Evolutionary conservation across 2,888 invertebrate genomes (phyloP).

Genomic region (Synanthedon vespiformis): DNA sequence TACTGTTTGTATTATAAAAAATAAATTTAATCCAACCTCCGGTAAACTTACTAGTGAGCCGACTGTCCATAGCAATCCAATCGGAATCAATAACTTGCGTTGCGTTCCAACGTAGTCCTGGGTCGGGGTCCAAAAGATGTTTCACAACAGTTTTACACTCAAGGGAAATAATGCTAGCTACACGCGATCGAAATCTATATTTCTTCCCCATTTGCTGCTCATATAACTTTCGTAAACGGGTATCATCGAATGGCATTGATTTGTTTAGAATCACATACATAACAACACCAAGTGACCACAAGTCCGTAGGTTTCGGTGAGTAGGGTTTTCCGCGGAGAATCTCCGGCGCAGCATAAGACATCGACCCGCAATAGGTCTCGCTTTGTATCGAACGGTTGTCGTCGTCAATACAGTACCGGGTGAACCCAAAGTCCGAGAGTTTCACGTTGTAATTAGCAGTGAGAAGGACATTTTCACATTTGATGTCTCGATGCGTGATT

Average conservation of each 20-base stretch:
- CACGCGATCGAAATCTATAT: slow-evolving; percentile 75
- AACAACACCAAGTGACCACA: slow-evolving; percentile 86
- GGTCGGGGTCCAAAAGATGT: slow-evolving; percentile 78
- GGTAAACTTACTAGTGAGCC: slow-evolving; percentile 57
- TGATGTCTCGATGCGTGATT: slow-evolving; percentile 83
- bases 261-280: slow-evolving; percentile 87
- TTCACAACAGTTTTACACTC: slow-evolving; percentile 74
- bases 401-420: slow-evolving; percentile 58
- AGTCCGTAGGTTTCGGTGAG: slow-evolving; percentile 77
- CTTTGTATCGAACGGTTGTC: slow-evolving; percentile 66
- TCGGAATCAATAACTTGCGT: slow-evolving; percentile 70
- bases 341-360: slow-evolving; percentile 90
- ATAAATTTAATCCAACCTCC: too few relatives aligned
- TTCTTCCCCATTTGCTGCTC: slow-evolving; percentile 72
- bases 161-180: slow-evolving; percentile 65
- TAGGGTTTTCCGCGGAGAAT: slow-evolving; percentile 82
- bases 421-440: slow-evolving; percentile 86
- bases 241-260: slow-evolving; percentile 86
- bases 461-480: slow-evolving; percentile 83
- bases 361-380: slow-evolving; percentile 86
- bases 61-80: slow-evolving; percentile 78
- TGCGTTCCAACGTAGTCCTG: slow-evolving; percentile 66
- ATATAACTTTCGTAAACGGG: slow-evolving; percentile 78
- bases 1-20: too few relatives aligned
- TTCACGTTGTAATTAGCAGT: slow-evolving; percentile 82